Percentiles rank a stretch among this genome's conserved stretches.
Conservation (phyloP, 2,113 vertebrate species). For the Anser cygnoides region DNA sequence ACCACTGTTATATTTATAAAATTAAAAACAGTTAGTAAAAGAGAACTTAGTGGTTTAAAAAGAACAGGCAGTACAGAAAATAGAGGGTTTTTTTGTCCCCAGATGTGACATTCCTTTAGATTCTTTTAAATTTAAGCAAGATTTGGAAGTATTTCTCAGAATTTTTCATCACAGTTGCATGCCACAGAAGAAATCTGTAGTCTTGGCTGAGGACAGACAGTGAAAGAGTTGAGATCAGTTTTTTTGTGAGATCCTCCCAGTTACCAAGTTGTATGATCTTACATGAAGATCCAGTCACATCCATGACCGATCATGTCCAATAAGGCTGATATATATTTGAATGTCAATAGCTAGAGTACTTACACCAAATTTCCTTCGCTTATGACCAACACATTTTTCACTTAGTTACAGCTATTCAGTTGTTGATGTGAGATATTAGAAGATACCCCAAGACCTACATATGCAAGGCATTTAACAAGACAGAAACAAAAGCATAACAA, state of each 20-base stretch:
- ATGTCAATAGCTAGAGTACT: neutral
- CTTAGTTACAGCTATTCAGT: neutral
- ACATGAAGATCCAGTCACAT: neutral
- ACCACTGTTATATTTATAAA: neutral
- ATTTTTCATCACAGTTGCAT: neutral
- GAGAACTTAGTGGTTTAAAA: neutral
- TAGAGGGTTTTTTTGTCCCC: neutral
- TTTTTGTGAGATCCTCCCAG: neutral
- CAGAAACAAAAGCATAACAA: neutral
- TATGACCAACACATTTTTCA: accelerated
- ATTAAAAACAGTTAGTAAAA: neutral
- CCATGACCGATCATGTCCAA: neutral
- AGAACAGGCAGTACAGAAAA: neutral
- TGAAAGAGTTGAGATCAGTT: neutral
- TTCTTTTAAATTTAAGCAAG: neutral
- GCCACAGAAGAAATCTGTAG: neutral
- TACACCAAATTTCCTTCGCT: neutral
- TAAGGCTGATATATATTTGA: neutral
- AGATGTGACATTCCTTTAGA: neutral
- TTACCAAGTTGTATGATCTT: neutral
- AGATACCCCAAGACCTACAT: neutral
- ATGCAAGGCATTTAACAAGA: neutral
- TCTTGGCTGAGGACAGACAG: neutral
- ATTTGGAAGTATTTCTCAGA: neutral
- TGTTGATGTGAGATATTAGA: neutral